Base-by-base conservation (phyloP, 2,113 vertebrate genomes). In the Rattus rattus region DNA sequence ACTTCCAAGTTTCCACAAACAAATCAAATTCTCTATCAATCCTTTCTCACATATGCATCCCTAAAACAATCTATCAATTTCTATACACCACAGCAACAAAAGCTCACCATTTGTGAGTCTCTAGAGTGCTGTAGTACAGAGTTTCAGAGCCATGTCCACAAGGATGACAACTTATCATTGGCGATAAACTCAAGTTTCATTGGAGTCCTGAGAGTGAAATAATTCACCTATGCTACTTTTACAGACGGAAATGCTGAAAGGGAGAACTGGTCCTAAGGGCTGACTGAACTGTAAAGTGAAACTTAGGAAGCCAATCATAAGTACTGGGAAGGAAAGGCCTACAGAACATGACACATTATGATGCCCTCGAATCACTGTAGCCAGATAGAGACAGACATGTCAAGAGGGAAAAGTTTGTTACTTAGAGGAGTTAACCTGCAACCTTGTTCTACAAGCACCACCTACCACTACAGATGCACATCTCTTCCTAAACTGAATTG, bases 181-280 rank as follows among this genome's bases (percentile, higher is more conserved):
- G 24, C 92, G 10, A 95, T 47, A 91, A 92, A 92, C 43, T 84
- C 92, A 69, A 87, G 61, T 89, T 80, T 90, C 69, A 70, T 0
- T n/a, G 36, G 26, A 88, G 47, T 26, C 11, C 8, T 52, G 59
- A 65, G 28, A 84, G 36, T 43, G 26, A 16, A 90, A 69, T 20
- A 91, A 22, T 33, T 92, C 47, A 86, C 2, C 14, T 85, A 65
- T 69, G 39, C 19, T 49, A 30, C 92, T 80, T 36, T 43, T 20
- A 80, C 10, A 85, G 30, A 81, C n/a, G 77, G 24, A 88, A 24
- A 79, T 92, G 28, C 91, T 19, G 67, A 88, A 84, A 96, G 5
- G 19, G 24, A 94, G 20, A 9, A 65, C 24, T 6, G 39, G 0
- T 28, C 65, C 28, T 5, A 28, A 69, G 28, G 24, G 28, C 5